These are phyloP conservation scores for Micoletzkya japonica DNA, from an alignment of 2,888 invertebrate genomes.

Conservation along the genomic window DNA sequence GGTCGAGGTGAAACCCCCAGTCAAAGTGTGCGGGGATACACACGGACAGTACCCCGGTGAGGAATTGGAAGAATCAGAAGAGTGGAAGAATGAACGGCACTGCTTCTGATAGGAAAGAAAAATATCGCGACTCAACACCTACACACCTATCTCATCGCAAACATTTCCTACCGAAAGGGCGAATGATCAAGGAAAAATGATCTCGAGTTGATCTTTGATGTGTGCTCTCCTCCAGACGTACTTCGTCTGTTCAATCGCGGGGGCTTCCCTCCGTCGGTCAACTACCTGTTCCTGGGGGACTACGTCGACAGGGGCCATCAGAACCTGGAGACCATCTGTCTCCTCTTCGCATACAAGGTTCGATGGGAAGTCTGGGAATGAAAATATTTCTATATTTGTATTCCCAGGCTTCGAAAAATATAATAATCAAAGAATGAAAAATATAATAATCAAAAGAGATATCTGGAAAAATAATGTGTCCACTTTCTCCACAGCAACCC, in stretches of 20 bases:
- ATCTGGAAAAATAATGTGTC: too few species aligned
- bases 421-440: too few species aligned
- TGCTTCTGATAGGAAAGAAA: too few species aligned
- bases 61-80: neutral
- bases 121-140: neutral
- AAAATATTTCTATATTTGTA: too few species aligned
- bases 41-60: slow-evolving; percentile 55
- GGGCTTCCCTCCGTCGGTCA: slow-evolving; percentile 48
- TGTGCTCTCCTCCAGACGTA: slow-evolving; percentile 39
- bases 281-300: slow-evolving; percentile 56
- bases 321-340: slow-evolving; percentile 46
- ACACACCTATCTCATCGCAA: neutral
- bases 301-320: slow-evolving; percentile 55
- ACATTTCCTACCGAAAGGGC: too few species aligned
- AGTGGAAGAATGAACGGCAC: neutral
- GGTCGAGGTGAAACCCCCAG: slow-evolving; percentile 49
- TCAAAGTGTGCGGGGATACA: slow-evolving; percentile 53
- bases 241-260: slow-evolving; percentile 47
- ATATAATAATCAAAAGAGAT: too few species aligned
- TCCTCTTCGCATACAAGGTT: slow-evolving; percentile 49
- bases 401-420: too few species aligned
- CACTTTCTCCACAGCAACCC: too few species aligned
- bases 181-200: too few species aligned
- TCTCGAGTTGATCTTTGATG: too few species aligned
- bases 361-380: slow-evolving; percentile 9